Evolutionary conservation across 92 coral and sea anemone genomes (phyloP).

Genomic region (Palythoa grandis): DNA sequence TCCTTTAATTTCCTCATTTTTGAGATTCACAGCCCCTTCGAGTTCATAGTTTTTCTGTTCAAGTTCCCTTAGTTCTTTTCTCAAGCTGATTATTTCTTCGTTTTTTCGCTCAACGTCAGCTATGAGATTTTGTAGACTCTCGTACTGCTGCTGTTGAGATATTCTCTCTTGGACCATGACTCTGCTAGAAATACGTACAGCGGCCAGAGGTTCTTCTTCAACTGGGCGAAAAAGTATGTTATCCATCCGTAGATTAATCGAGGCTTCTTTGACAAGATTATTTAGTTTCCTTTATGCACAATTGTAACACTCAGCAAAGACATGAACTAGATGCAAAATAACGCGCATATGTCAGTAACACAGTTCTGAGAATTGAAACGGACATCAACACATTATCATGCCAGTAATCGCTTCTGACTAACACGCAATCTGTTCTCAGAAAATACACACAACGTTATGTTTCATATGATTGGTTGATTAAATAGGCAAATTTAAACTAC

Average conservation of each 20-base stretch:
- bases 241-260: background rate
- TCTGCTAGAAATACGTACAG: background rate
- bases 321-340: too few relatives aligned
- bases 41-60: slow-evolving; percentile 50
- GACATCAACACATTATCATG: too few relatives aligned
- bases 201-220: slow-evolving; percentile 6
- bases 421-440: too few relatives aligned
- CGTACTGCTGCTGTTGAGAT: slow-evolving; percentile 43
- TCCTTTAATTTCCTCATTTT: slow-evolving; percentile 42
- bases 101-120: slow-evolving; percentile 41
- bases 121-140: slow-evolving; percentile 41
- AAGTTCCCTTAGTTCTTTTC: slow-evolving; percentile 42
- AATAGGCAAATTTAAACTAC: too few relatives aligned
- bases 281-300: too few relatives aligned
- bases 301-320: background rate
- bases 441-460: too few relatives aligned
- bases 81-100: slow-evolving; percentile 30
- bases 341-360: too few relatives aligned
- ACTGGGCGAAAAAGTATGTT: background rate
- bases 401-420: too few relatives aligned
- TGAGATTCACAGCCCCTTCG: background rate
- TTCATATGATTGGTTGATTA: too few relatives aligned
- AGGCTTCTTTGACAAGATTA: too few relatives aligned
- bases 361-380: too few relatives aligned
- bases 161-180: background rate